These are phyloP conservation scores for Mionectes macconnelli DNA, from an alignment of 2,113 vertebrate genomes.

Conservation along the genomic window DNA sequence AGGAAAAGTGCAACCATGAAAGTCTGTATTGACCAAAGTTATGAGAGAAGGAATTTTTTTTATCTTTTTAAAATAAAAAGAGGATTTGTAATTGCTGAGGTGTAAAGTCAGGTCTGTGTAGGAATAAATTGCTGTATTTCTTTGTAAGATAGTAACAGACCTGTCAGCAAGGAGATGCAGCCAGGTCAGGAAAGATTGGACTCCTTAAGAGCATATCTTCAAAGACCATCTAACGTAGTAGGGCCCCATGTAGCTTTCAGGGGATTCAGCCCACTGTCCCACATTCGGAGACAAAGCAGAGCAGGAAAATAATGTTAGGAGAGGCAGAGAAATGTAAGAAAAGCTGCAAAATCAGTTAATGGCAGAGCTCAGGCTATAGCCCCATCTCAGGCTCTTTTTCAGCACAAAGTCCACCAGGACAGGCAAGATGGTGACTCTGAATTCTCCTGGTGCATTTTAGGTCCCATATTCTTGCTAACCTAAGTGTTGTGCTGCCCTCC, in stretches of 20 bases:
- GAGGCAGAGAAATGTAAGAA: not conserved
- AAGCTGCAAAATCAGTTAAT: not conserved
- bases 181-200: not conserved
- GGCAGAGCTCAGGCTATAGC: not conserved
- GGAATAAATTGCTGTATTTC: not conserved
- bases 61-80: not conserved
- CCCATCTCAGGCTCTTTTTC: not conserved
- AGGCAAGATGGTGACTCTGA: not conserved
- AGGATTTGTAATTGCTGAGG: not conserved
- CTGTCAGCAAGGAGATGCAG: not conserved
- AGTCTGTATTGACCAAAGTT: not conserved
- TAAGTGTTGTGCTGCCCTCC: not conserved
- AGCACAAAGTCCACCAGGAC: rapidly evolving
- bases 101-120: not conserved
- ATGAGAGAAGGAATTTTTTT: not conserved
- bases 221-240: not conserved
- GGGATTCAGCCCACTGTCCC: not conserved
- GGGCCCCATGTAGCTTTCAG: not conserved
- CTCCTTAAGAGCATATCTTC: not conserved
- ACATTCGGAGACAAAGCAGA: not conserved
- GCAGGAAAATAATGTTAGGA: not conserved
- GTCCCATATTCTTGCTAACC: not conserved
- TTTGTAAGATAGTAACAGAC: not conserved
- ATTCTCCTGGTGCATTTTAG: not conserved
- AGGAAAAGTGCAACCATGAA: not conserved